Conservation (phyloP, 2,797 vertebrate genomes). For the Macropus fuliginosus region DNA sequence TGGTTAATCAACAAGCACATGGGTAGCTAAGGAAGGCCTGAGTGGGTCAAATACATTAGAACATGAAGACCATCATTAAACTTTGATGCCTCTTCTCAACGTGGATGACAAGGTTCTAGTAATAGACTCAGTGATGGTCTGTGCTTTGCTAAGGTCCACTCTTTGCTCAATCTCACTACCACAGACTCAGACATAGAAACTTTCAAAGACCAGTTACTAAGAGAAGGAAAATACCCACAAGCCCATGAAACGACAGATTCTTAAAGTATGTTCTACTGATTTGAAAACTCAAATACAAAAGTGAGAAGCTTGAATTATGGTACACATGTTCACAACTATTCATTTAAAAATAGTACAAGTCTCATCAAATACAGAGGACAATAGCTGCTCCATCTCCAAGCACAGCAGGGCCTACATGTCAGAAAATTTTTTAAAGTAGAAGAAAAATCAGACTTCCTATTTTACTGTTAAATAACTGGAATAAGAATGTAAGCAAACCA, state of each 20-base stretch:
- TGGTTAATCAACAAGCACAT: slow-evolving; percentile 41
- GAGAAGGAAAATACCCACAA: not conserved
- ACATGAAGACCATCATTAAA: not conserved
- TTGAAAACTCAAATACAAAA: not conserved
- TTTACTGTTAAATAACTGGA: slow-evolving; percentile 9
- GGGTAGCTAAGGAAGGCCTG: not conserved
- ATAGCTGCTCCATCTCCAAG: not conserved
- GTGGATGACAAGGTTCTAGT: not conserved
- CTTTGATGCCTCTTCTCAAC: not conserved
- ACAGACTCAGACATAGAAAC: not conserved
- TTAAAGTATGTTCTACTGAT: not conserved
- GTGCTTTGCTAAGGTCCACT: not conserved
- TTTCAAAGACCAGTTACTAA: not conserved
- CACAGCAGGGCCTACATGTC: slow-evolving; percentile 14
- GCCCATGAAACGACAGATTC: not conserved
- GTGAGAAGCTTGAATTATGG: not conserved
- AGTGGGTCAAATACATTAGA: not conserved
- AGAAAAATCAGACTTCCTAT: not conserved
- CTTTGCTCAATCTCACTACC: not conserved
- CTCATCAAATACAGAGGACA: not conserved
- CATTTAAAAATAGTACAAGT: not conserved
- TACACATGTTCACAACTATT: not conserved
- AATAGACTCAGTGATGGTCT: not conserved
- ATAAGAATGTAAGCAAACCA: slow-evolving; percentile 28
- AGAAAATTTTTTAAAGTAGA: slow-evolving; percentile 35